Evolutionary conservation across 64 coral and sea anemone genomes (phyloP), one percentile per base, ranked within the genome.

Genomic region (Astreopora myriophthalma): DNA sequence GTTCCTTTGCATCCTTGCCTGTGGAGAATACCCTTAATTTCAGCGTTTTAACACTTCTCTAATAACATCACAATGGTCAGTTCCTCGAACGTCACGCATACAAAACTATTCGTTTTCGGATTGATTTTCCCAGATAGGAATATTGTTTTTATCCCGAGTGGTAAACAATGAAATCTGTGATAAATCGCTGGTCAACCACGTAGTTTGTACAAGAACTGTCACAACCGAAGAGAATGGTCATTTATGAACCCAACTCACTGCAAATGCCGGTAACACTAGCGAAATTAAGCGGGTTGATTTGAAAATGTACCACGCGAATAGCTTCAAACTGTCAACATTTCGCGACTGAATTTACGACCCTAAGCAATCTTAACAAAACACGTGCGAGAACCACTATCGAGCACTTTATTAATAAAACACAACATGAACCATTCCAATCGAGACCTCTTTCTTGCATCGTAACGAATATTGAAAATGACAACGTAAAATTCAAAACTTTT

Each of bases 321-420:
- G 16, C 26, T 34, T 71, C 1, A 68, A 68, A 68, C 3, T 10
- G 10, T 10, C 19, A 14, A 31, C 11, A 13, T 13, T 73, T 38
- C 14, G 3, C 52, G 9, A 22, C 19, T 19, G 73, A 75, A 12
- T 78, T 51, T 11, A 20, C 48, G 16, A 60, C 48, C 27, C 40
- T 28, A 88, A 30, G 12, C 16, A 34, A 69, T 49, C 34, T 34
- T 10, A 52, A 33, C 5, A 33, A 71, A 35, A 82, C 67, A 89
- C 76, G 76, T 88, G 92, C 86, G 69, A 36, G 72, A 64, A 64
- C 61, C 20, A 69, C 71, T 11, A 25, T 79, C 46, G 14, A 88
- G 72, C 33, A 89, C 75, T 83, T 82, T 73, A 93, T 93, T 71
- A 80, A 88, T 82, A 94, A 88, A 94, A 94, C 92, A 77, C 38